A percentile compares a stretch with the other conserved stretches of the same genome.
These are phyloP conservation scores for Trilocha varians DNA, from an alignment of 2,888 invertebrate species.

Conservation along the genomic window DNA sequence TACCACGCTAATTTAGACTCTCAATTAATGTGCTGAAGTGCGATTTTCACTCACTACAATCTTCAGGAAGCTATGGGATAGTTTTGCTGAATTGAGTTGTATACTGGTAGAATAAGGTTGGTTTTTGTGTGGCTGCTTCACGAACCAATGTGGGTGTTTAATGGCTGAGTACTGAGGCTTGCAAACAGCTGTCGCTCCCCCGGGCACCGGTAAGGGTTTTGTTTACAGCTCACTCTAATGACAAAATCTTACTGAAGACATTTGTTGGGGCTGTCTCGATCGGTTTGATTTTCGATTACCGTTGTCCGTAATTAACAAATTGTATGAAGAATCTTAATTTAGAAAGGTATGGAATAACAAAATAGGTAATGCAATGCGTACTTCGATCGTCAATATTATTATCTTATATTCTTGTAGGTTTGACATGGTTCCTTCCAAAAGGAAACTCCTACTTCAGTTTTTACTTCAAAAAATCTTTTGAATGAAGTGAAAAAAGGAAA, in stretches of 20 bases:
- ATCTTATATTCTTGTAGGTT: too few species aligned
- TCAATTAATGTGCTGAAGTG: slow-evolving; percentile 8
- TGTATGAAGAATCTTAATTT: too few species aligned
- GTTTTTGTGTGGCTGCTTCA: slow-evolving; percentile 26
- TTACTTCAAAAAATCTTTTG: too few species aligned
- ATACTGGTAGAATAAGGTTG: slow-evolving; percentile 13
- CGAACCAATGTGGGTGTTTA: slow-evolving; percentile 56
- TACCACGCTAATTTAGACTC: slow-evolving; percentile 20
- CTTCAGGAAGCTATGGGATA: slow-evolving; percentile 10
- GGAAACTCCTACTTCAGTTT: too few species aligned
- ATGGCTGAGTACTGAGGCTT: slow-evolving; percentile 52
- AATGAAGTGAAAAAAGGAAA: too few species aligned
- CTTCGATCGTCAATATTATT: too few species aligned
- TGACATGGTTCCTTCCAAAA: too few species aligned
- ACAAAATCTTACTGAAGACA: slow-evolving; percentile 34
- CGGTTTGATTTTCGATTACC: too few species aligned
- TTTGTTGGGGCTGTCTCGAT: too few species aligned
- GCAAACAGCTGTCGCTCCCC: slow-evolving; percentile 67
- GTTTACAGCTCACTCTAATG: slow-evolving; percentile 63
- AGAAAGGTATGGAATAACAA: too few species aligned
- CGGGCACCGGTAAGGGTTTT: slow-evolving; percentile 55
- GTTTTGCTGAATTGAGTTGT: slow-evolving; percentile 6
- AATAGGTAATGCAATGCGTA: too few species aligned
- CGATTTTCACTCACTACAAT: slow-evolving; percentile 27
- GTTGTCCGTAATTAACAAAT: too few species aligned